phyloP scores from a whole-genome alignment of 2,888 invertebrate species.

The Cosmia trapezina region DNA sequence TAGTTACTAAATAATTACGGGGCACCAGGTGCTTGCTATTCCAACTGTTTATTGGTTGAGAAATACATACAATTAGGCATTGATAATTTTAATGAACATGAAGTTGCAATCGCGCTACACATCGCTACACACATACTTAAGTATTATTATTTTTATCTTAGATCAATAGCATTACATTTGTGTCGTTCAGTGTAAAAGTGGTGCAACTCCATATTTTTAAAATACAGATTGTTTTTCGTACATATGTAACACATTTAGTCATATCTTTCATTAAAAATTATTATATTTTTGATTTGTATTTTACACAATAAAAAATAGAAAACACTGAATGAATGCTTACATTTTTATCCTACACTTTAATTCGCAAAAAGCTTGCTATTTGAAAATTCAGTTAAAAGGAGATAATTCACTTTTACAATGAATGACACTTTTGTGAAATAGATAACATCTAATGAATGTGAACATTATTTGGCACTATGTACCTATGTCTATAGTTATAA shows the following conservation, averaged over 20 bases:
- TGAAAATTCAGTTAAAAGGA: too few relatives aligned
- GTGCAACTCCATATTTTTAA: too few relatives aligned
- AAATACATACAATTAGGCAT: constrained; percentile 23
- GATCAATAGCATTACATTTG: not conserved
- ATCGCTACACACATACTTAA: constrained; percentile 14
- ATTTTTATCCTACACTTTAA: too few relatives aligned
- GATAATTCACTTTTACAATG: too few relatives aligned
- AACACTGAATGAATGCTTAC: too few relatives aligned
- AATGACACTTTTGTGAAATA: not conserved
- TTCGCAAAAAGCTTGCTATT: too few relatives aligned
- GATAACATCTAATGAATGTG: not conserved
- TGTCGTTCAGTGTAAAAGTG: too few relatives aligned
- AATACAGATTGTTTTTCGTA: too few relatives aligned
- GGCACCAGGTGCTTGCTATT: constrained; percentile 18
- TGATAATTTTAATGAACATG: constrained; percentile 12
- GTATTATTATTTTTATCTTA: constrained; percentile 1
- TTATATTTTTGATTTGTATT: too few relatives aligned
- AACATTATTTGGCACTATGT: constrained; percentile 42
- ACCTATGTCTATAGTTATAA: constrained; percentile 15
- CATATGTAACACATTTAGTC: too few relatives aligned
- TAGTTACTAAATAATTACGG: constrained; percentile 9
- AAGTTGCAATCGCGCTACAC: constrained; percentile 30
- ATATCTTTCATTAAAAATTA: too few relatives aligned
- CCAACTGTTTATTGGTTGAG: constrained; percentile 38
- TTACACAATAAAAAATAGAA: too few relatives aligned